Base-by-base conservation (phyloP, 2,888 invertebrate genomes). In the Biston stratarius region DNA sequence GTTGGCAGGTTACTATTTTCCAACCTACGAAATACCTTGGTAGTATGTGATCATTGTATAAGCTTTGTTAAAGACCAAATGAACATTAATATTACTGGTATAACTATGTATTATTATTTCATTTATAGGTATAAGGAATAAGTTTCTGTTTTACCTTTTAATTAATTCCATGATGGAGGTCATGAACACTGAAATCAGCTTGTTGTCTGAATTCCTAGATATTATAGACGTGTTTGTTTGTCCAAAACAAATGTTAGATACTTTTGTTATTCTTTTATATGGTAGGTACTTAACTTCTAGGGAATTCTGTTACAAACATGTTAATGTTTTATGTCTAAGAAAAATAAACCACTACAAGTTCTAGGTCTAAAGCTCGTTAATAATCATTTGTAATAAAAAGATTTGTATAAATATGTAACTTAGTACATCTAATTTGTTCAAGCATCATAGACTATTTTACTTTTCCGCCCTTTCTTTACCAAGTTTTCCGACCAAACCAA, bases 241-340 rank as follows among this genome's bases (percentile, higher is more conserved):
- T 51, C 51, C 36, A n/a, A n/a, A 36, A 36, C n/a, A 36, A 36
- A n/a, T n/a, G 14, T 59, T 36, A 49, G 49, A 40, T 12, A n/a
- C 11, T 49, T 53, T 38, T 33, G 44, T 44, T 56, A 6, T 56
- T 15, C 8, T 44, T 2, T n/a, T 15, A 38, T 14, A 10, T 10
- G 8, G 8, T 38, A 15, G 10, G 15, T 15, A 53, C 14, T 1
- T 15, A 38, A 15, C 6, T 48, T 48, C 1, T 51, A 12, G 51
- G 36, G 10, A n/a, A 8, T 33, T 33, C 36, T n/a, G 5, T 24
- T 48, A 48, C 24, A 48, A 24, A 48, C n/a, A 48, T 24, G 24
- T 24, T 24, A 5, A 15, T 15, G 40, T 38, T 14, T 40, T 53
- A 53, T 9, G 53, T 40, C 38, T 53, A 38, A 53, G 15, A 10